Conservation (phyloP, 2,888 invertebrate species). For the Omphaloscelis lunosa region DNA sequence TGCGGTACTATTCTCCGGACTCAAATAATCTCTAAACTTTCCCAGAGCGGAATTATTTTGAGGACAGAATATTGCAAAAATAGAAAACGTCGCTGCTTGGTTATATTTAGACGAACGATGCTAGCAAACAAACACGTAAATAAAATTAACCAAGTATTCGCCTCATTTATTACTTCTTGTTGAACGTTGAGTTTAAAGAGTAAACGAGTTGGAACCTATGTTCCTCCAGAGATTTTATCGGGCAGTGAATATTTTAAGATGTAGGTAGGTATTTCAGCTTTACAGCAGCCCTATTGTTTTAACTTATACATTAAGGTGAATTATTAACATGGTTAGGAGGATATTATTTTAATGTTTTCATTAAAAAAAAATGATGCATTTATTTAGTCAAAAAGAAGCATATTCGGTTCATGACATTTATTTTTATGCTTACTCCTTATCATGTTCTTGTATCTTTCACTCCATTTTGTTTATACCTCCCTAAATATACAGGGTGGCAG, state of each 20-base stretch:
- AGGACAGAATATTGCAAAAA: conserved; percentile 49
- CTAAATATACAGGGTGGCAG: no score
- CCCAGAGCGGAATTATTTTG: conserved; percentile 40
- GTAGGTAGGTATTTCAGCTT: neutral
- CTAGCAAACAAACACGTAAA: conserved; percentile 40
- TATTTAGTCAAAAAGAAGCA: neutral
- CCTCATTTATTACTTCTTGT: conserved; percentile 50
- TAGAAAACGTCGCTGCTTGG: conserved; percentile 50
- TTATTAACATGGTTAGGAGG: neutral
- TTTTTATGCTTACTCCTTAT: neutral
- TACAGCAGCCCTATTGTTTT: neutral
- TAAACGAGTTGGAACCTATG: conserved; percentile 23
- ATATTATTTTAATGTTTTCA: neutral
- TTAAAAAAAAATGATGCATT: neutral
- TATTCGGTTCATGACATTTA: neutral
- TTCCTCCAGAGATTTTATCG: conserved; percentile 14
- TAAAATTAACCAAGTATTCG: conserved; percentile 32
- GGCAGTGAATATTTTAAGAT: conserved; percentile 22
- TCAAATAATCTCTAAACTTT: conserved; percentile 48
- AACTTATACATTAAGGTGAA: neutral
- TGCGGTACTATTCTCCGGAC: conserved; percentile 66
- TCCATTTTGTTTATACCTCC: conserved; percentile 2
- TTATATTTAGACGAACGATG: conserved; percentile 53
- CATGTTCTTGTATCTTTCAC: neutral
- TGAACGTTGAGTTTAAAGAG: conserved; percentile 13